Conservation (phyloP, 2,113 vertebrate species). For the Cygnus atratus region DNA sequence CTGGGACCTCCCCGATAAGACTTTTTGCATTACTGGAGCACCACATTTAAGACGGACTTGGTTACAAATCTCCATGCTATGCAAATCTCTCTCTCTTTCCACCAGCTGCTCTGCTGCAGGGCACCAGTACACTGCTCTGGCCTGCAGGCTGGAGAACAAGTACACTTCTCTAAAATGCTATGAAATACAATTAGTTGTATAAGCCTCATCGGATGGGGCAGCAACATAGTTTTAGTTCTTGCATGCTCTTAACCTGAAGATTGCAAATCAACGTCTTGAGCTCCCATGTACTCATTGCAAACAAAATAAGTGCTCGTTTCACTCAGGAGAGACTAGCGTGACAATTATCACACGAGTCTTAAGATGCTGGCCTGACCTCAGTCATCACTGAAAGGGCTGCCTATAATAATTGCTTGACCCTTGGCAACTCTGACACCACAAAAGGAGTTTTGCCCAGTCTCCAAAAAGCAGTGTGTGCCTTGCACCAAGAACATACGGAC, state of each 20-base stretch:
- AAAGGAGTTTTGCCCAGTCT: neutral
- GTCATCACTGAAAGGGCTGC: neutral
- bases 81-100: neutral
- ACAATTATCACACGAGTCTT: neutral
- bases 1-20: neutral
- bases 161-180: rapidly evolving
- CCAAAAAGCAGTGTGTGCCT: neutral
- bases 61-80: neutral
- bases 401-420: neutral
- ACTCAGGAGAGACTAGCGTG: neutral
- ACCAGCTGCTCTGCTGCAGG: neutral
- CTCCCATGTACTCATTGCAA: neutral
- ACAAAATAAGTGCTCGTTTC: neutral
- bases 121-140: too few species aligned
- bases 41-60: neutral
- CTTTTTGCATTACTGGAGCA: neutral
- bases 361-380: neutral
- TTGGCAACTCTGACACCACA: neutral
- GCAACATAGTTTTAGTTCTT: neutral
- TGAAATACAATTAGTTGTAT: neutral
- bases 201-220: neutral
- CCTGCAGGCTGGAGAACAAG: neutral
- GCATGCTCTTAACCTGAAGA: neutral
- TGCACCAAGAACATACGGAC: neutral
- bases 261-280: neutral